These are phyloP conservation scores for Notamacropus eugenii DNA, from an alignment of 2,797 vertebrate species.

Conservation along the genomic window DNA sequence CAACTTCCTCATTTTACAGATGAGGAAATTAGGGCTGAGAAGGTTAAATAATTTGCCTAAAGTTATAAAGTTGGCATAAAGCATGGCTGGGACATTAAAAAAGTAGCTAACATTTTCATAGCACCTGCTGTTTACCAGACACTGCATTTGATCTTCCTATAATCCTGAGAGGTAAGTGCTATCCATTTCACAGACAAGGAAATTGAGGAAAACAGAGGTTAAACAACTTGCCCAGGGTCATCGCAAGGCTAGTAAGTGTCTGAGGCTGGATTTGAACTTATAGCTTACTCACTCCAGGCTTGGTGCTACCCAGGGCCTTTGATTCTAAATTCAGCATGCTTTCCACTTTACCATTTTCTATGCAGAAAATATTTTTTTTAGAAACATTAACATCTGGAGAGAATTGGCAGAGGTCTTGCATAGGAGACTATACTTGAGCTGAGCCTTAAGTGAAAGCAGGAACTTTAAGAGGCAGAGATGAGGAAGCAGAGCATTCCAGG, in stretches of 20 bases:
- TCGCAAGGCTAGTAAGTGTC: not conserved
- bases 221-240: not conserved
- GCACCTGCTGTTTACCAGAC: not conserved
- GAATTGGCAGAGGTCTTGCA: not conserved
- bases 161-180: not conserved
- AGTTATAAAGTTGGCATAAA: not conserved
- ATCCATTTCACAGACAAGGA: not conserved
- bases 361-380: not conserved
- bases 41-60: not conserved
- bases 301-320: not conserved
- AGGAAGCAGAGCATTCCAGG: not conserved
- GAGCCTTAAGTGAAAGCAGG: not conserved
- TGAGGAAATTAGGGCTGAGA: not conserved
- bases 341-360: not conserved
- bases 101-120: not conserved
- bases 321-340: not conserved
- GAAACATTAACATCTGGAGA: not conserved
- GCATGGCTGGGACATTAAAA: not conserved
- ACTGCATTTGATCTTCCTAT: not conserved
- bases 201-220: not conserved
- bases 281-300: not conserved
- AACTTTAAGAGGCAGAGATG: not conserved
- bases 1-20: not conserved
- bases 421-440: not conserved
- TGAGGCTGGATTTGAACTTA: not conserved